Evolutionary conservation across 2,113 vertebrate species (phyloP).

Genomic region (Cyanoliseus patagonus): DNA sequence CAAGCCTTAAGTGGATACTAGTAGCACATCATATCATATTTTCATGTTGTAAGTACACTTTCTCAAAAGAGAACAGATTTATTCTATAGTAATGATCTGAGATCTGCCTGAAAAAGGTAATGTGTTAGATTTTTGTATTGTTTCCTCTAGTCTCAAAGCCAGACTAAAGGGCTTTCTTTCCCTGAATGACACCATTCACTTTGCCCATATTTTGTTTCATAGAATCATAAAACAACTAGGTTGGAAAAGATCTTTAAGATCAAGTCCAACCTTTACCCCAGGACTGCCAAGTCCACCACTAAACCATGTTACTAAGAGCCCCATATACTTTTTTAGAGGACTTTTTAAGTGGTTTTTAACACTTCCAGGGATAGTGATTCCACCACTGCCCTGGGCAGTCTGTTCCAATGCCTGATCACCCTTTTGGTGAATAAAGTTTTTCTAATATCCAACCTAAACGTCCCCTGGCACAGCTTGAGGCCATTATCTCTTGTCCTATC

Average conservation of each 20-base stretch:
- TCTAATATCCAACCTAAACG: neutral
- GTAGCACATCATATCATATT: neutral
- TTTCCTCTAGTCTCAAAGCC: neutral
- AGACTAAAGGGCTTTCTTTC: neutral
- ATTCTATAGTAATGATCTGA: fast-evolving
- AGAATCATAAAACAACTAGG: neutral
- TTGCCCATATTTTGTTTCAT: neutral
- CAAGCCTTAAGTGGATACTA: neutral
- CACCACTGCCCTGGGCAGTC: neutral
- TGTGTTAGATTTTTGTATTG: fast-evolving
- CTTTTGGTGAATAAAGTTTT: neutral
- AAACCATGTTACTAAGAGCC: neutral
- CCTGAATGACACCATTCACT: neutral
- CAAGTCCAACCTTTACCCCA: neutral
- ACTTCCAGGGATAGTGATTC: neutral
- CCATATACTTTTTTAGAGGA: neutral
- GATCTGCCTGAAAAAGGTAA: neutral
- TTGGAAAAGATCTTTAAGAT: neutral
- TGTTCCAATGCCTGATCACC: neutral
- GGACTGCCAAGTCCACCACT: neutral
- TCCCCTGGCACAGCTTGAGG: neutral
- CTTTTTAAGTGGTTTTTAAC: neutral
- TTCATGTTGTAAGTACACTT: neutral
- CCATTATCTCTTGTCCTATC: neutral
- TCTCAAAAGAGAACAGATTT: neutral